These are phyloP conservation scores for Pherbina coryleti DNA, from an alignment of 2,888 invertebrate species.

Conservation along the genomic window DNA sequence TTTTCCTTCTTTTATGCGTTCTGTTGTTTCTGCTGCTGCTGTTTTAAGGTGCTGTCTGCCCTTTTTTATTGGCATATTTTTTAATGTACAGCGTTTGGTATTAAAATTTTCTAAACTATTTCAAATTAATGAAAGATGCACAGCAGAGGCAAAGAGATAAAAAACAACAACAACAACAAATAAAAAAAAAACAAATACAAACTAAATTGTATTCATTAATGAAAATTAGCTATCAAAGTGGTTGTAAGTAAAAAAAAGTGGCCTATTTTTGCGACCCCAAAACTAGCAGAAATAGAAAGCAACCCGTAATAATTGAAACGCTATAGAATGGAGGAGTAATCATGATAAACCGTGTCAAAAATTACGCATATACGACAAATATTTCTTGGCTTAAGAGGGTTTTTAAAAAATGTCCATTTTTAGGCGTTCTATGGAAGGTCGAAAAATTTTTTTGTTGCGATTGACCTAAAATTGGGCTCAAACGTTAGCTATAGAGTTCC, in stretches of 20 bases:
- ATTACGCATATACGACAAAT: too few relatives aligned
- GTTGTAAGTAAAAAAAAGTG: not conserved
- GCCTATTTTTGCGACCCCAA: not conserved
- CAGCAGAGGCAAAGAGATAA: not conserved
- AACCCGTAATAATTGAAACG: too few relatives aligned
- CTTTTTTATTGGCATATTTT: conserved; percentile 3
- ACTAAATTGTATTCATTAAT: not conserved
- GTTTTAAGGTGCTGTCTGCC: not conserved
- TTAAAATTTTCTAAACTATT: conserved; percentile 1
- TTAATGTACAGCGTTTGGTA: not conserved
- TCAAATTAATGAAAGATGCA: conserved; percentile 16
- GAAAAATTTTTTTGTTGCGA: too few relatives aligned
- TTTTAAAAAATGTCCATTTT: too few relatives aligned
- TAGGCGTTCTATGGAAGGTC: too few relatives aligned
- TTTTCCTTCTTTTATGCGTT: not conserved
- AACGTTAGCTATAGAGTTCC: too few relatives aligned
- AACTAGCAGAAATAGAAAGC: too few relatives aligned
- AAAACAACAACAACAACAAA: not conserved
- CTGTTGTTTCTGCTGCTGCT: not conserved
- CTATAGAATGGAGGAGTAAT: too few relatives aligned
- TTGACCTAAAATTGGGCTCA: too few relatives aligned
- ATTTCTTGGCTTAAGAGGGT: too few relatives aligned
- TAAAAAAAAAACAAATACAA: not conserved
- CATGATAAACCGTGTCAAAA: too few relatives aligned
- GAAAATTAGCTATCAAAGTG: not conserved